Conservation (phyloP, 2,113 vertebrate genomes). For the Hiodon alosoides region DNA sequence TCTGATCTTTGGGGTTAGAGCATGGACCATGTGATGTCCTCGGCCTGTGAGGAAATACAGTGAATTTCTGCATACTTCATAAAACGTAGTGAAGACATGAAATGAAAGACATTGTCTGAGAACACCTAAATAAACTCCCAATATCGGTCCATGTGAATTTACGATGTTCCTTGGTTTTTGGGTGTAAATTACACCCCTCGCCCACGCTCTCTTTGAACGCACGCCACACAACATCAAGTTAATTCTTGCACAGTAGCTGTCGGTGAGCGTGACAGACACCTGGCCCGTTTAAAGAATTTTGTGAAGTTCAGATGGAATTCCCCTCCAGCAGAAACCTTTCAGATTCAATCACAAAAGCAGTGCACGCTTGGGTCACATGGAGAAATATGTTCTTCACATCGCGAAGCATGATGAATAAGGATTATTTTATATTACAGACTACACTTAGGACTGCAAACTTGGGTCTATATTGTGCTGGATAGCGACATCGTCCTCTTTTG, state of each 20-base stretch:
- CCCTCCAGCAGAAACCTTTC: background rate
- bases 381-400: too few species aligned
- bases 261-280: background rate
- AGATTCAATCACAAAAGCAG: background rate
- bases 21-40: background rate
- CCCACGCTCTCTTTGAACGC: background rate
- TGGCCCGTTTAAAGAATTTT: background rate
- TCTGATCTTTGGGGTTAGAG: too few species aligned
- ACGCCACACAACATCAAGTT: background rate
- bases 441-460: too few species aligned
- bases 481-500: too few species aligned
- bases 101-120: conserved; percentile 6
- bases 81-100: background rate
- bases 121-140: background rate
- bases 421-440: too few species aligned
- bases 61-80: too few species aligned
- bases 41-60: background rate
- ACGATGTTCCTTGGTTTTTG: too few species aligned
- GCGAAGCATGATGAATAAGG: too few species aligned
- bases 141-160: too few species aligned
- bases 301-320: conserved; percentile 9
- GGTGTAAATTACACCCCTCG: too few species aligned
- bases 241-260: conserved; percentile 6
- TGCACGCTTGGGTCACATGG: background rate
- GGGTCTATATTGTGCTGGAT: too few species aligned